phyloP scores from a whole-genome alignment of 2,888 invertebrate species.

The Megamerina dolium region DNA sequence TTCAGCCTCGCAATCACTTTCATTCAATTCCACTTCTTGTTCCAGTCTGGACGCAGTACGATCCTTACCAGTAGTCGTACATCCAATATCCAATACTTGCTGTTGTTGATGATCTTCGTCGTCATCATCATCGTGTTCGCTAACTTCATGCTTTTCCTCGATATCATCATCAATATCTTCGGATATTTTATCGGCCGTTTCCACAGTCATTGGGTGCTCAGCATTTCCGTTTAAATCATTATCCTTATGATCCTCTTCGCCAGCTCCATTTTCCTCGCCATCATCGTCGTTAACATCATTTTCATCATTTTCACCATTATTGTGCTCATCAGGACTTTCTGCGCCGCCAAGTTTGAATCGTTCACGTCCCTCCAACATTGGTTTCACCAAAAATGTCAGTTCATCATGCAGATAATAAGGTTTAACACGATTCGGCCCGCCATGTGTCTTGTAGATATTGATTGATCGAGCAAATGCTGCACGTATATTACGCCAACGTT shows the following conservation, averaged over 20 bases:
- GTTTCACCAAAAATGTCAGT: constrained; percentile 32
- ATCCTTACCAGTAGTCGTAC: no score
- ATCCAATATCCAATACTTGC: no score
- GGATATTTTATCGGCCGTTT: constrained; percentile 22
- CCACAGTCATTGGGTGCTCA: no score
- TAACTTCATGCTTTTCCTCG: constrained; percentile 8
- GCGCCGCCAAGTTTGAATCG: no score
- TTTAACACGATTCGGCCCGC: constrained; percentile 35
- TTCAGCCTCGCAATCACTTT: constrained; percentile 17
- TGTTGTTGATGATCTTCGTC: constrained; percentile 11
- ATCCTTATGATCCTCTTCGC: no score
- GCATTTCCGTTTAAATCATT: no score
- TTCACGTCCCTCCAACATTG: constrained; percentile 29
- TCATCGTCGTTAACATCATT: no score
- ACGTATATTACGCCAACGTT: constrained; percentile 32
- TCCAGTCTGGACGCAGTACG: no score
- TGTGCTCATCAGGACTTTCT: no score
- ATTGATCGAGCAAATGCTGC: constrained; percentile 31
- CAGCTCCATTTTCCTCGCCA: no score
- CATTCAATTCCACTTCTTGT: constrained; percentile 17
- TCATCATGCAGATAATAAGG: constrained; percentile 40
- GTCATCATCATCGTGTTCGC: constrained; percentile 10
- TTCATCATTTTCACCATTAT: no score
- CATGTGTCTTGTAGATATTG: constrained; percentile 28
- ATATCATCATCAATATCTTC: constrained; percentile 3